Evolutionary conservation across 1,140 invertebrate genomes (phyloP), one percentile per base, ranked within the genome.

Genomic region (Microplitis mediator): DNA sequence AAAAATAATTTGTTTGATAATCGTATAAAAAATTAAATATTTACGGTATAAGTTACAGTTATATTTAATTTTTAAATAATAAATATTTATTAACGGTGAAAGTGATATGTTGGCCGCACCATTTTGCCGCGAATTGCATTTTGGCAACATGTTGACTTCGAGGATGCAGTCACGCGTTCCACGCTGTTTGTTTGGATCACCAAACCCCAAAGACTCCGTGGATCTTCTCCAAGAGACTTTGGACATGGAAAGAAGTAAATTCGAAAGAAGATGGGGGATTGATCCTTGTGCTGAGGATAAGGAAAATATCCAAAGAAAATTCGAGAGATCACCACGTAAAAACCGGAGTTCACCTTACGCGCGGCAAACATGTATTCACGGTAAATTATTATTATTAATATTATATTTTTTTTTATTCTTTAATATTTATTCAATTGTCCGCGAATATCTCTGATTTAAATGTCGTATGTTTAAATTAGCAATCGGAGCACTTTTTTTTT

Each of bases 351-450:
- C 69, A 35, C 85, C 85, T 2, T 86, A 86, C 61, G 76, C 80
- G 13, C 76, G 80, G 51, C 84, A 87, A 67, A 86, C 84, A n/a
- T 86, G 77, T 71, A 82, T 86, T 60, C 84, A 86, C 71, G 84
- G 86, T 87, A 62, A 83, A 79, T 77, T 50, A 6, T 32, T 58
- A 35, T 71, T 62, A 50, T 54, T 65, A 2, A 71, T 56, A 39
- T 4, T n/a, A n/a, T n/a, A n/a, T 9, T 14, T 52, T n/a, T 36
- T 14, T 50, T 34, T 16, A 51, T 45, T 61, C 0, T 45, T 50
- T 45, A 45, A 45, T 45, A 45, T 45, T 45, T 6, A 45, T 45
- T 9, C 39, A 45, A 45, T 45, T 45, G 39, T 11, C 39, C 2
- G 39, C 39, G 39, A 45, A 45, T 45, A 45, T 45, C 39, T 45